Evolutionary conservation across 2,113 vertebrate genomes (phyloP).

Genomic region (Istiophorus platypterus): DNA sequence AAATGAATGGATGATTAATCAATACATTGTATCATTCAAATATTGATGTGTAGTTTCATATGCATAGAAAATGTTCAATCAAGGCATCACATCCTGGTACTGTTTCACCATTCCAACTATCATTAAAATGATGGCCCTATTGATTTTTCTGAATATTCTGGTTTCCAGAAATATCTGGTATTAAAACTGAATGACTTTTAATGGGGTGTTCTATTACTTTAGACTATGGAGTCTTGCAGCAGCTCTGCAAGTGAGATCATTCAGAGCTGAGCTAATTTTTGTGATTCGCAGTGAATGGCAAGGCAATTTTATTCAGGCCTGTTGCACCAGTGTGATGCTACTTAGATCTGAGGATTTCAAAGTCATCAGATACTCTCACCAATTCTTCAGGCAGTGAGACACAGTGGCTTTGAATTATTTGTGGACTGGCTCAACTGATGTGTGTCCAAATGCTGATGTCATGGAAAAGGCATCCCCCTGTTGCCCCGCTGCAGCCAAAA

Average conservation of each 20-base stretch:
- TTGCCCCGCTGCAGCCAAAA: conserved; percentile 68
- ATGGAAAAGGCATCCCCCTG: conserved; percentile 75
- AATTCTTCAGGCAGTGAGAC: conserved; percentile 57
- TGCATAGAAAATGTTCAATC: background rate
- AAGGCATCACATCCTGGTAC: background rate
- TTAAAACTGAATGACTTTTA: conserved; percentile 46
- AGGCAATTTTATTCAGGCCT: conserved; percentile 44
- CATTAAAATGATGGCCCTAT: background rate
- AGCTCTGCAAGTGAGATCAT: conserved; percentile 49
- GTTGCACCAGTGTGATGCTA: conserved; percentile 33
- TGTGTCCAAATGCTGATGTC: conserved; percentile 78
- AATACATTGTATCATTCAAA: background rate
- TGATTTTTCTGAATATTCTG: background rate
- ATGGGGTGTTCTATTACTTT: conserved; percentile 53
- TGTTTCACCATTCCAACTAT: conserved; percentile 11
- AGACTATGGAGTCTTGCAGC: conserved; percentile 23
- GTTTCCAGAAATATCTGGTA: conserved; percentile 46
- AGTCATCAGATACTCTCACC: conserved; percentile 63
- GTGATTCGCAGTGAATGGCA: conserved; percentile 39
- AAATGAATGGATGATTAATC: background rate
- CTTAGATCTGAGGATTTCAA: conserved; percentile 64
- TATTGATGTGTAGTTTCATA: background rate
- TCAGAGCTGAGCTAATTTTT: conserved; percentile 24
- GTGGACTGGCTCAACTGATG: conserved; percentile 68
- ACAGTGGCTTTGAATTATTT: conserved; percentile 70